Evolutionary conservation across 2,797 vertebrate genomes (phyloP), one percentile per base, ranked within the genome.

Genomic region (Epinephelus awoara): DNA sequence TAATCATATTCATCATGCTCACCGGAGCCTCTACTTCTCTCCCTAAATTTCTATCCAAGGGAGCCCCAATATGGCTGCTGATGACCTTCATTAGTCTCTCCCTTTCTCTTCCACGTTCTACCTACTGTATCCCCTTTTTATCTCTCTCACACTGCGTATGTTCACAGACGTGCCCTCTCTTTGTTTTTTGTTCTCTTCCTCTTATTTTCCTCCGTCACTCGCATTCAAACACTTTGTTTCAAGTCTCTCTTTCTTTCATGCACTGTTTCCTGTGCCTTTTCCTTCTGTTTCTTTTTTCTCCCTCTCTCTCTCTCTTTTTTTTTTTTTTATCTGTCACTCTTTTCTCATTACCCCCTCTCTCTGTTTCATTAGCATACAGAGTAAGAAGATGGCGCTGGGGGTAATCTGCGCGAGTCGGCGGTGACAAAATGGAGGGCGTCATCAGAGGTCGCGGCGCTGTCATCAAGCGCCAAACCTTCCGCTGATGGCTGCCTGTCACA

Each of bases 401-500:
- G 92, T 95, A 94, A 94, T 95, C 93, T 93, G 83, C 69, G 51
- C 64, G 79, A 89, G 82, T 80, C 82, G 87, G 82, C 80, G 73
- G 75, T 89, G 91, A 95, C 94, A 95, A 96, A 96, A 95, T 95
- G 91, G 94, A 94, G 93, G 93, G 92, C 93, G 92, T 94, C 94
- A 92, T 91, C 85, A 75, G 88, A 90, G 93, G 94, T 95, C 88
- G 87, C 52, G 17, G 54, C 54, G 81, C 86, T 91, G 92, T 91
- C 94, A 91, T 88, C 90, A 89, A 50, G 85, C 79, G 52, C 84
- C 87, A 86, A 85, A 89, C 91, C 88, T 38, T 70, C 77, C 9
- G 68, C 89, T 89, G 92, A 92, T 79, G 88, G 75, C 85, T 92
- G 86, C 91, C 89, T 92, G 85, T 92, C 90, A 92, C 81, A 64